Evolutionary conservation across 2,113 vertebrate species (phyloP), one percentile per base, ranked within the genome.

Genomic region (Brachyistius frenatus): DNA sequence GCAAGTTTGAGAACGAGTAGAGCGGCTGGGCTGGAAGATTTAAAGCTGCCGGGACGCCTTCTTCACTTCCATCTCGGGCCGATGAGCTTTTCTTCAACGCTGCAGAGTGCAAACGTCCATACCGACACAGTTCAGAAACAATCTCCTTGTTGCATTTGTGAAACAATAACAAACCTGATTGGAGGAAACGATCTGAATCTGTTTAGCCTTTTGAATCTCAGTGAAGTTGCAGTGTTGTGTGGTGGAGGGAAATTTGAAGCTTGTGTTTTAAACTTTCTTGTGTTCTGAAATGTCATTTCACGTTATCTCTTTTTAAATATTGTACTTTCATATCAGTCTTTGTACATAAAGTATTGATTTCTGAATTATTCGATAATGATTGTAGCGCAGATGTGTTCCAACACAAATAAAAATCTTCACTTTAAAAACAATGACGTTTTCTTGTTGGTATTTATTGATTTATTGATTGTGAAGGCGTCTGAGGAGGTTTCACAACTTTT

Each of bases 1-100:
- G 94, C 93, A 96, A 96, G 94, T 97, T 95, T 81, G 96, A 98
- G 85, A 97, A 97, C 57, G 95, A 96, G 52, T 97, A 84, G 95
- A 89, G 55, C 76, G 47, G 79, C 63, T 32, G 56, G 10, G 5
- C 11, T 32, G 71, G 71, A 83, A 6, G 49, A 8, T 14, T 7
- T 58, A 65, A 2, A 37, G 35, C 15, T 8, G 14, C 41, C 47
- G 63, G 46, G 32, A 49, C 46, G 13, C 32, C 0, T 14, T 37
- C 47, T 56, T 46, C 11, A 1, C 13, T 74, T 73, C 66, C 6
- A 76, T 57, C 60, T 76, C 33, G 8, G 68, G 66, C 15, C 37
- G 47, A 47, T 3, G 64, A 15, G 50, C 32, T 23, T 15, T 32
- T 57, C 57, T 63, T n/a, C n/a, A 52, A n/a, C 16, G 11, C 55